Base-by-base conservation (phyloP, 1,140 invertebrate species). In the Danaus plexippus region DNA sequence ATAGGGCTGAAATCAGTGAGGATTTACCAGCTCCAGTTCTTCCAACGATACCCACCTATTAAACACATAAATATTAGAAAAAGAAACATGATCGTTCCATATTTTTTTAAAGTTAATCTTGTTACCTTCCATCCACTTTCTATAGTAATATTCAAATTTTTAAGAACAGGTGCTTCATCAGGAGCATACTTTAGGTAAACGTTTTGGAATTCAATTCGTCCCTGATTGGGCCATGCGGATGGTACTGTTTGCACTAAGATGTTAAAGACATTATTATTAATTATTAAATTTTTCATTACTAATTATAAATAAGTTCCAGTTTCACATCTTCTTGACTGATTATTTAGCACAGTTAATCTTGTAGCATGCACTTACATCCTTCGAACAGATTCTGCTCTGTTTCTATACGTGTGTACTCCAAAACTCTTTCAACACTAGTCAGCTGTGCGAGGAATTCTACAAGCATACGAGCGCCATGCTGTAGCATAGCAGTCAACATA, bases 371-470 rank as follows among this genome's bases (percentile, higher is more conserved):
- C 81, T 81, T 50, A 87, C 84, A 60, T 63, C 81, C 81, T 15
- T 15, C 15, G 15, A 15, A 15, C n/a, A 91, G 78, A 12, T 87
- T 85, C 2, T 88, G 79, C 69, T 94, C 93, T 10, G 89, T 80
- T 15, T 89, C 86, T 45, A 92, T 77, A 15, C 89, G 88, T 0
- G 90, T 91, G 71, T 96, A 97, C 66, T 96, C 94, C 0, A 95
- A 69, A 0, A 96, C 90, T 51, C 95, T 88, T 75, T 97, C 95
- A 6, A 96, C 94, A 32, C 93, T 92, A 1, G 94, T 95, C 88
- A 97, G 93, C 73, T 96, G 91, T 59, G 92, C 93, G 54, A 97
- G 89, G 15, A 94, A 92, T 78, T 97, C 95, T 0, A 94, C 92
- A 42, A 92, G 90, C 86, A 96, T 94, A 13, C 94, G 87, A 46